These are phyloP conservation scores for Serripes groenlandicus DNA, from an alignment of 2,888 invertebrate genomes.

Conservation along the genomic window DNA sequence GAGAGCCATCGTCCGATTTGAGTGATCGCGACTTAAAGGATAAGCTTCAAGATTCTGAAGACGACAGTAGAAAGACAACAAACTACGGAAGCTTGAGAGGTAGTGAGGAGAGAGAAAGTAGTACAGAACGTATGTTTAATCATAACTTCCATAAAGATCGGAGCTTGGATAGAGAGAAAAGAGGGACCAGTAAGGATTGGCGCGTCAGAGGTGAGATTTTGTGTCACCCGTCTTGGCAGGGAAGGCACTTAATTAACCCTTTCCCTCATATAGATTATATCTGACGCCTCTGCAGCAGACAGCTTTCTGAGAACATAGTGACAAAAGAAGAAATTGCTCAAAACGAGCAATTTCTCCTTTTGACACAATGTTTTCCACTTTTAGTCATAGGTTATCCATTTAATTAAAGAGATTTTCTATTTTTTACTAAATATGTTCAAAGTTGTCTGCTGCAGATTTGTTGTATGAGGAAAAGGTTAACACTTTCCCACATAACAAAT, in stretches of 20 bases:
- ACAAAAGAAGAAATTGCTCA: background rate
- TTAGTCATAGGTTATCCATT: background rate
- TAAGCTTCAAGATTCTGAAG: slow-evolving; percentile 21
- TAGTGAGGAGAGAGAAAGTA: slow-evolving; percentile 22
- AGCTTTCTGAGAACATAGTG: background rate
- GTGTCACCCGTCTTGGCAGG: background rate
- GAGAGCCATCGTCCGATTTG: background rate
- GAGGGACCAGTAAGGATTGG: background rate
- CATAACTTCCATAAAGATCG: background rate
- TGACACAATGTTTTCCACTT: background rate
- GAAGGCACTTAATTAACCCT: background rate
- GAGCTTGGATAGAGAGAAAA: slow-evolving; percentile 14
- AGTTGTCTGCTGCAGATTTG: background rate
- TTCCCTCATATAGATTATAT: background rate
- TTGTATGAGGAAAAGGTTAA: background rate
- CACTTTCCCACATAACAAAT: background rate
- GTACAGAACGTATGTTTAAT: slow-evolving; percentile 2
- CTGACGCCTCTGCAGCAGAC: too few relatives aligned
- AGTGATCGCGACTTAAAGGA: slow-evolving; percentile 13
- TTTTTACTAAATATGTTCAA: too few relatives aligned
- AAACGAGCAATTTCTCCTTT: background rate
- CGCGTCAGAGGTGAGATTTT: background rate
- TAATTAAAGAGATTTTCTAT: too few relatives aligned
- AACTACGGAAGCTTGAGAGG: slow-evolving; percentile 10
- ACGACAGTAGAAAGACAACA: slow-evolving; percentile 7